A percentile compares a stretch with the other conserved stretches of the same genome.
Evolutionary conservation across 2,888 invertebrate species (phyloP).

Genomic region (Plagiodera versicolora): DNA sequence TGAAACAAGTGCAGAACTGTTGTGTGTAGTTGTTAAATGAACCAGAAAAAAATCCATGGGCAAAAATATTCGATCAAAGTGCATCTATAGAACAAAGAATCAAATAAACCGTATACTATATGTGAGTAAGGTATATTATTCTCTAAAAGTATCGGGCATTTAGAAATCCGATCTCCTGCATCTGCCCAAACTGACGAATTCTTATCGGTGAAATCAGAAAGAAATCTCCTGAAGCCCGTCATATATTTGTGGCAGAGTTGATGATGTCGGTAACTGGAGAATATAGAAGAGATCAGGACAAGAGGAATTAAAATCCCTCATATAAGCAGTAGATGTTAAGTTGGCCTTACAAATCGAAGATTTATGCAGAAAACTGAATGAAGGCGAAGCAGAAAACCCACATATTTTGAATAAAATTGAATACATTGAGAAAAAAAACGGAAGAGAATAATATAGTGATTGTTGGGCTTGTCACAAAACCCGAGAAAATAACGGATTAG

Average conservation of each 20-base stretch:
- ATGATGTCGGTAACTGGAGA: conserved; percentile 1
- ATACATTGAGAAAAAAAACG: not conserved
- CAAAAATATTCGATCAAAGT: too few relatives aligned
- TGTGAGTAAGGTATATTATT: too few relatives aligned
- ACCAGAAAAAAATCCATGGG: too few relatives aligned
- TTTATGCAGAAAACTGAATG: conserved; percentile 1
- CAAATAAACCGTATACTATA: too few relatives aligned
- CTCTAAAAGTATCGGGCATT: too few relatives aligned
- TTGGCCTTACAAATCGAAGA: conserved; percentile 1
- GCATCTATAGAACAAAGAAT: too few relatives aligned
- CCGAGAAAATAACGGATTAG: conserved; percentile 2
- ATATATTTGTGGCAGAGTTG: not conserved
- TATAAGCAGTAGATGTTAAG: conserved; percentile 2
- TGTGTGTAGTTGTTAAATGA: too few relatives aligned
- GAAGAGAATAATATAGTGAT: conserved; percentile 3
- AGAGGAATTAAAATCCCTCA: not conserved
- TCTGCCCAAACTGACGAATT: too few relatives aligned
- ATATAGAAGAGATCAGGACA: not conserved
- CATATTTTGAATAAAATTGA: conserved; percentile 1
- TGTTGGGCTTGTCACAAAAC: not conserved
- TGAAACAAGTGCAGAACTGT: too few relatives aligned
- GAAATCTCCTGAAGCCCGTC: conserved; percentile 1
- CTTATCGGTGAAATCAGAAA: not conserved
- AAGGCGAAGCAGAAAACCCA: conserved; percentile 1
- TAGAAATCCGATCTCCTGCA: too few relatives aligned